Evolutionary conservation across 2,797 vertebrate genomes (phyloP), one percentile per base, ranked within the genome.

Genomic region (Limosa lapponica): DNA sequence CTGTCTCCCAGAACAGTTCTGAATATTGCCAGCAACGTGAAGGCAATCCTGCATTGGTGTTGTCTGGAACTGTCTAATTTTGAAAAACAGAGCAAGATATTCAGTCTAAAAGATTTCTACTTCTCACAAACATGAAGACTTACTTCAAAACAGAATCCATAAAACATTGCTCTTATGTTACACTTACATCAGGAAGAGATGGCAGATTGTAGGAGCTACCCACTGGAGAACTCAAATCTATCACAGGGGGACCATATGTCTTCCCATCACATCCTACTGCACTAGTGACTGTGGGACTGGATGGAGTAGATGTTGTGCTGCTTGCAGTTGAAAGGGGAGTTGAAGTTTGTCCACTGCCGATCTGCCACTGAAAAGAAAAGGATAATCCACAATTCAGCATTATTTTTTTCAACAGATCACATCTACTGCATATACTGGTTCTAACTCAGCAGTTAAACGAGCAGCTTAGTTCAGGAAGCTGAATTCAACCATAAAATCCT

Each of bases 121-220:
- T 71, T 67, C 27, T 82, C 30, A 54, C 28, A 82, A 77, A 89
- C 15, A 11, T 10, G 32, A 71, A 64, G n/a, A 49, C 37, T 85
- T 51, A 28, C 36, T 79, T 77, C 28, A 46, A 82, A 89, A 81
- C 0, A 93, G 36, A 86, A 93, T 43, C 32, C 32, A 32, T 13
- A 41, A 62, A 92, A 72, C 34, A 67, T 4, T 37, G 44, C 6
- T 82, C 3, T 39, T n/a, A 1, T 16, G 15, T 85, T 73, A 73
- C 72, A 96, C 98, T 98, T 97, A 98, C 98, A 97, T 98, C 98
- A 87, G 98, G 98, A 87, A 98, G 97, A 92, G 98, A 98, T 34
- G 98, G 98, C 13, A 98, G 98, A 74, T 98, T 98, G 32, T 98
- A 98, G 82, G 98, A 97, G 25, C 97, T 98, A 65, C 98, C 97